Conservation (phyloP, 1,140 invertebrate species). For the Drosophila pachea region DNA sequence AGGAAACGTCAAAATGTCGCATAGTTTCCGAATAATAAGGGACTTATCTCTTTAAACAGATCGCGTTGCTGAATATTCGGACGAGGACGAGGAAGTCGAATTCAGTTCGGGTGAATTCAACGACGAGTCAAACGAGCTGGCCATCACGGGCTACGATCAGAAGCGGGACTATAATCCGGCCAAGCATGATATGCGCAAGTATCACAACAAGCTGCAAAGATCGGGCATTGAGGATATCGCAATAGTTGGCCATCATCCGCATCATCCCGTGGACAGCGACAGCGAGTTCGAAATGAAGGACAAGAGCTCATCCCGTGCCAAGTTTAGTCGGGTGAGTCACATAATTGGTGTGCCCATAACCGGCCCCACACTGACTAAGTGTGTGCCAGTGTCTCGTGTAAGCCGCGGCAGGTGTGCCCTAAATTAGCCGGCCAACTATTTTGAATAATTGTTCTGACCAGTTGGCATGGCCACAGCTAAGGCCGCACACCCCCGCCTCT, state of each 20-base stretch:
- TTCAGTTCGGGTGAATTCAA: slow-evolving; percentile 85
- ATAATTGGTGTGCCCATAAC: not conserved
- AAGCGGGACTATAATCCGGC: slow-evolving; percentile 76
- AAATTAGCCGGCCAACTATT: slow-evolving; percentile 25
- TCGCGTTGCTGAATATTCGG: slow-evolving; percentile 83
- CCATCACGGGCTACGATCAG: slow-evolving; percentile 72
- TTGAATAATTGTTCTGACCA: slow-evolving; percentile 31
- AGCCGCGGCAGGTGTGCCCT: slow-evolving; percentile 48
- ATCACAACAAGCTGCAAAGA: slow-evolving; percentile 77
- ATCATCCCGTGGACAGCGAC: slow-evolving; percentile 76
- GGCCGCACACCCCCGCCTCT: not conserved
- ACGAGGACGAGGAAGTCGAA: slow-evolving; percentile 84
- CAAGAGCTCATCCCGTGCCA: slow-evolving; percentile 78
- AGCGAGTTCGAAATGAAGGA: slow-evolving; percentile 82
- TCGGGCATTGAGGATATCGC: slow-evolving; percentile 75
- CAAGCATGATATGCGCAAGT: slow-evolving; percentile 79
- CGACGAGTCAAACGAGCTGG: slow-evolving; percentile 80
- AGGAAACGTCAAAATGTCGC: slow-evolving; percentile 6
- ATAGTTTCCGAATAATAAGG: not conserved
- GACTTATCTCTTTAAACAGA: slow-evolving; percentile 73
- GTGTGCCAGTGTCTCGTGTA: slow-evolving; percentile 28
- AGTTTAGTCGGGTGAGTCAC: slow-evolving; percentile 78
- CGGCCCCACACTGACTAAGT: not conserved
- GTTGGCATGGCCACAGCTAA: slow-evolving; percentile 33
- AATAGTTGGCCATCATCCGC: slow-evolving; percentile 68